Conservation (phyloP, 2,888 invertebrate species). For the Hipparchia semele region DNA sequence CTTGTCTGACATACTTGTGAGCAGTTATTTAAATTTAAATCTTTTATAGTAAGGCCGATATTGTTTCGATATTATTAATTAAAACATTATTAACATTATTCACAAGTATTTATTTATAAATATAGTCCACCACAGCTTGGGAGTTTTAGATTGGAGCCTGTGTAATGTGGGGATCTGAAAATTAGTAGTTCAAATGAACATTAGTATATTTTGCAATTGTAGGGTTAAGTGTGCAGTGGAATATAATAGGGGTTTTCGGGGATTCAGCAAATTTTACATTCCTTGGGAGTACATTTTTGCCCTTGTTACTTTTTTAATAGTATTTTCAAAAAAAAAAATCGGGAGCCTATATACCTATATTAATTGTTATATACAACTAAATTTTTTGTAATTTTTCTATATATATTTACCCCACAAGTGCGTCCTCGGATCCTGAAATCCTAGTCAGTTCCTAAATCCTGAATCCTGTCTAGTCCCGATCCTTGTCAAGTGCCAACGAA, state of each 20-base stretch:
- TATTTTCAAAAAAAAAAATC: constrained; percentile 26
- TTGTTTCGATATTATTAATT: too few relatives aligned
- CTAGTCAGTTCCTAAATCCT: constrained; percentile 66
- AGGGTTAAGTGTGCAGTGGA: constrained; percentile 63
- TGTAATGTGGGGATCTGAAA: constrained; percentile 62
- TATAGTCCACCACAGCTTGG: neutral
- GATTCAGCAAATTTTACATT: constrained; percentile 72
- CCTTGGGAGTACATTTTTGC: constrained; percentile 69
- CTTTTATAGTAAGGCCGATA: too few relatives aligned
- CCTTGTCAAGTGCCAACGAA: constrained; percentile 79
- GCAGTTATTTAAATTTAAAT: too few relatives aligned
- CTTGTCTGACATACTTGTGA: too few relatives aligned
- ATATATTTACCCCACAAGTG: constrained; percentile 45
- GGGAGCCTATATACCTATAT: constrained; percentile 41
- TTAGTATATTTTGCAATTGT: constrained; percentile 65
- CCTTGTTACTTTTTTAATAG: constrained; percentile 46
- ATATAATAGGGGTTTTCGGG: constrained; percentile 64
- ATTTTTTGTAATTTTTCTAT: constrained; percentile 51
- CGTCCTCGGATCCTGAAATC: constrained; percentile 59
- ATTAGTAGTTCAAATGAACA: constrained; percentile 66
- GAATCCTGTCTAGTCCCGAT: constrained; percentile 77
- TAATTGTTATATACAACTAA: constrained; percentile 47
- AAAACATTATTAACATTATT: too few relatives aligned
- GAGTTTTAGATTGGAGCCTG: constrained; percentile 37
- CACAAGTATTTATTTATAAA: too few relatives aligned